phyloP scores from a whole-genome alignment of 2,113 vertebrate genomes.

The Penelope pileata region DNA sequence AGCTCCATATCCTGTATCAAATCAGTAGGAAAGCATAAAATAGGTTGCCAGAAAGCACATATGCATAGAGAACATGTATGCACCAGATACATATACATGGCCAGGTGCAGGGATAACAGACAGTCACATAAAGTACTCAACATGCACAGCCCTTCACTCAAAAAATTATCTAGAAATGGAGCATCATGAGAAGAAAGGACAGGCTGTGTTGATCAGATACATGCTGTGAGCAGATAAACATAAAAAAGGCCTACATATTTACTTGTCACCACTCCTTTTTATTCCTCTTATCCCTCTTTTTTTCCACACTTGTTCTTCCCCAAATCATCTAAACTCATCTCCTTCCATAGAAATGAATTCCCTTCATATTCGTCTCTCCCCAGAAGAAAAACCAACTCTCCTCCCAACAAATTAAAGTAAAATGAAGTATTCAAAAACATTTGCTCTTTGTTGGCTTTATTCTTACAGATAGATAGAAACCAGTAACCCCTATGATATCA shows the following conservation, averaged over 20 bases:
- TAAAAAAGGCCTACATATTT: not conserved
- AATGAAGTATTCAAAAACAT: not conserved
- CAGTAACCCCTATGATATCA: not conserved
- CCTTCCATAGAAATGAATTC: not conserved
- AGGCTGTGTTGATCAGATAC: not conserved
- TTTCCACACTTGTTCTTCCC: not conserved
- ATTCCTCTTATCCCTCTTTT: not conserved
- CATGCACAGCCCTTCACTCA: not conserved
- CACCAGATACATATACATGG: rapidly evolving
- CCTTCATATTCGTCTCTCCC: not conserved
- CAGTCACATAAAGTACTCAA: not conserved
- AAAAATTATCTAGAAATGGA: not conserved
- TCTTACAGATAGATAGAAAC: not conserved
- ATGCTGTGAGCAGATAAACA: not conserved
- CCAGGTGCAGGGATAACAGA: not conserved
- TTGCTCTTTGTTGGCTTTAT: not conserved
- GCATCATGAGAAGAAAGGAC: not conserved
- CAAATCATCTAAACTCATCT: not conserved
- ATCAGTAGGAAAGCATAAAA: not conserved
- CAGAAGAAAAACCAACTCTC: not conserved
- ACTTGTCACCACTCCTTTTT: not conserved
- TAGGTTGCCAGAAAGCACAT: not conserved
- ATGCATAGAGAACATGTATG: not conserved
- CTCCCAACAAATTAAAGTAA: not conserved
- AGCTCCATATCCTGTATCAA: not conserved